phyloP scores from a whole-genome alignment of 2,113 vertebrate genomes.

The Campylomormyrus numenius region DNA sequence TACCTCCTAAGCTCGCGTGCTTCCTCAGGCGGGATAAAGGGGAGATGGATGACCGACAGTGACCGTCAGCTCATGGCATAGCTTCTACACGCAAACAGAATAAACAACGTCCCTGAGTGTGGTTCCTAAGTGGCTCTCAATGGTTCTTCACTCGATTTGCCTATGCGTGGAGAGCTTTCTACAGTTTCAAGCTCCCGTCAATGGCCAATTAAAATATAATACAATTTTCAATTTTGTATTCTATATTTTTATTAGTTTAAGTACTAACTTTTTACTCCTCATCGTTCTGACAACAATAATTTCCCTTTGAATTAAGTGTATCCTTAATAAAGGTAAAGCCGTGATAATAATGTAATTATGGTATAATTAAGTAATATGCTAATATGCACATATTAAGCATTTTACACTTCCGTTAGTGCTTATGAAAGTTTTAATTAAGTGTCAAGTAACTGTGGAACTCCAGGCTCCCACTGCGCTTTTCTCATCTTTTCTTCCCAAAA shows the following conservation, averaged over 20 bases:
- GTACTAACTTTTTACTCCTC: not conserved
- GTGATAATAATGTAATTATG: conserved; percentile 49
- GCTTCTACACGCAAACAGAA: not conserved
- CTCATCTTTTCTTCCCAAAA: conserved; percentile 32
- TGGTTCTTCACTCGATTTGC: not conserved
- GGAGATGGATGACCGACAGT: not conserved
- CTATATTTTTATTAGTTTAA: not conserved
- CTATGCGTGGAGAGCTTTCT: not conserved
- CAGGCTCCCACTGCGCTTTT: conserved; percentile 33
- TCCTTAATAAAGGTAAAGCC: conserved; percentile 42
- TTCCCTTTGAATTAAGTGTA: conserved; percentile 26
- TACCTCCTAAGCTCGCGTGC: not conserved
- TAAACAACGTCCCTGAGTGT: not conserved
- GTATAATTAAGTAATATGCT: conserved; percentile 46
- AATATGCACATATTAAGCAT: conserved; percentile 35
- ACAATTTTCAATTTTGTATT: not conserved
- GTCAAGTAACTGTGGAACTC: conserved; percentile 41
- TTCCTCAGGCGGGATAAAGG: not conserved
- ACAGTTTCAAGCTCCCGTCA: not conserved
- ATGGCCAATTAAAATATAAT: not conserved
- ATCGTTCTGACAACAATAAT: conserved; percentile 31
- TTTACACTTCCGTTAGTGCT: conserved; percentile 49
- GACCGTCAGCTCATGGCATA: not conserved
- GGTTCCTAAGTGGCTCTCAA: not conserved
- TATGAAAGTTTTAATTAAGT: conserved; percentile 64